phyloP scores from a whole-genome alignment of 2,888 invertebrate genomes.

The Lochmaea capreae region DNA sequence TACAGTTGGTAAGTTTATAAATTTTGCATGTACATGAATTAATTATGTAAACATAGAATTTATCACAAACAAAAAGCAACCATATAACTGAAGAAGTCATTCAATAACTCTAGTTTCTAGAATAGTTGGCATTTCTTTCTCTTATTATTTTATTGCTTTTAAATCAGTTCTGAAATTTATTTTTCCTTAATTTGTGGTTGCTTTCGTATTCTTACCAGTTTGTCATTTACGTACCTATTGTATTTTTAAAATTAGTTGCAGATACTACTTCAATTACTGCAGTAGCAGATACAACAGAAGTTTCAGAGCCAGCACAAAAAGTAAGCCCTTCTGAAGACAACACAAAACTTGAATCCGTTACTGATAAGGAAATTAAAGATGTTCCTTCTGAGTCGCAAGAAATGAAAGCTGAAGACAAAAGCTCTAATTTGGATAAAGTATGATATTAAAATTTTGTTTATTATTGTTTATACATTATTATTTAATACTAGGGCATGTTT shows the following conservation, averaged over 20 bases:
- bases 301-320: constrained; percentile 1
- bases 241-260: background rate
- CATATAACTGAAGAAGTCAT: too few relatives aligned
- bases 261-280: constrained; percentile 9
- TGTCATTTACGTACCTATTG: too few relatives aligned
- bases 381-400: background rate
- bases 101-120: too few relatives aligned
- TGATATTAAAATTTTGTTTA: background rate
- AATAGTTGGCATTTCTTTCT: too few relatives aligned
- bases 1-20: background rate
- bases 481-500: too few relatives aligned
- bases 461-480: background rate
- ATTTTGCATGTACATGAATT: background rate
- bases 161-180: too few relatives aligned
- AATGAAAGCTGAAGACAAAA: background rate
- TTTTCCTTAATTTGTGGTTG: too few relatives aligned
- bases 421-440: background rate
- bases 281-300: constrained; percentile 14
- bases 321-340: background rate
- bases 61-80: too few relatives aligned
- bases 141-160: too few relatives aligned
- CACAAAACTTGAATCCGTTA: background rate
- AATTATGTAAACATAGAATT: too few relatives aligned
- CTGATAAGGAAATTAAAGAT: background rate
- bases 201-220: too few relatives aligned